Percentiles rank a stretch among this genome's conserved stretches.
phyloP scores from a whole-genome alignment of 2,113 vertebrate species.

The Corythaixoides concolor region DNA sequence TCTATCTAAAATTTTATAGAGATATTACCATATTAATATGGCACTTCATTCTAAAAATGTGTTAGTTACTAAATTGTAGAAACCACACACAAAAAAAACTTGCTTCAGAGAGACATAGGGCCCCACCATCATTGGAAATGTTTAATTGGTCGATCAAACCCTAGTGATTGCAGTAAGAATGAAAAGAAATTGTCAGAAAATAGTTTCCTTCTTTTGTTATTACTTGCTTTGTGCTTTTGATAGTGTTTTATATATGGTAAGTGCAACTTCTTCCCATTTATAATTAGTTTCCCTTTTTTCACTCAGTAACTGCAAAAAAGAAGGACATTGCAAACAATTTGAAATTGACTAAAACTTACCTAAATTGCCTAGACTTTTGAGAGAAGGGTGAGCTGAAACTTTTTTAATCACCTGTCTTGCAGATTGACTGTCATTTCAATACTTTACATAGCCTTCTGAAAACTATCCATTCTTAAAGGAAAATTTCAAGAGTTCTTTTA shows the following conservation, averaged over 20 bases:
- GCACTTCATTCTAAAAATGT: not conserved
- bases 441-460: not conserved
- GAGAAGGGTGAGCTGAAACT: not conserved
- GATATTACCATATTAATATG: not conserved
- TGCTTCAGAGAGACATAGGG: not conserved
- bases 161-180: not conserved
- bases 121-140: not conserved
- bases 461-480: not conserved
- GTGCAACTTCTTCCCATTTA: not conserved
- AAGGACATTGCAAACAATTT: not conserved
- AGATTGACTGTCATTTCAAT: not conserved
- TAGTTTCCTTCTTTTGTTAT: not conserved
- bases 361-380: not conserved
- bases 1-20: not conserved
- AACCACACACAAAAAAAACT: not conserved
- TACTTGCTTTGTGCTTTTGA: not conserved
- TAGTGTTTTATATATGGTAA: not conserved
- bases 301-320: not conserved
- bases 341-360: not conserved
- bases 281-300: not conserved
- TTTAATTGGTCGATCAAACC: not conserved
- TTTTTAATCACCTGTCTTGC: not conserved
- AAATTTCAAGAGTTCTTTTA: not conserved
- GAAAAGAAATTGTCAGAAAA: not conserved
- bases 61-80: not conserved